Evolutionary conservation across 2,113 vertebrate species (phyloP), one percentile per base, ranked within the genome.

Genomic region (Perca flavescens): DNA sequence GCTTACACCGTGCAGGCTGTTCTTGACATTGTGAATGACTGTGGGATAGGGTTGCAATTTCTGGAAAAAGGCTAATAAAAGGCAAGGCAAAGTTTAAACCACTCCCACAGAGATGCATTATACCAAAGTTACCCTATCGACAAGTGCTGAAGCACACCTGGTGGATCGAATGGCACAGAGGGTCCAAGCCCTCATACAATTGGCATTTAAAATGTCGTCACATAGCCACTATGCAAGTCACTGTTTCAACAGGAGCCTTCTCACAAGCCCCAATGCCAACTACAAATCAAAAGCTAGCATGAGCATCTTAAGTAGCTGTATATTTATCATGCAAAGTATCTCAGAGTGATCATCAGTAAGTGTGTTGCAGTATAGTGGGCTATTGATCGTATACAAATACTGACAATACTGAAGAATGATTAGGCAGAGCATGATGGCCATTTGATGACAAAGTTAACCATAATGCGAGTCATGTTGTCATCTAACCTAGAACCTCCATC

Each of bases 401-500:
- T 43, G 40, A 43, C 2, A 43, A 76, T n/a, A 58, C 17, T 61
- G 4, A 57, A 25, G 5, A 52, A 31, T 46, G 43, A 72, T 61
- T 21, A 61, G 22, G 2, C 3, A 25, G 28, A 53, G 22, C 31
- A 14, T n/a, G 15, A 66, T 54, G 56, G 40, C 8, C 28, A 21
- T 46, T 52, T 52, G 11, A 82, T 56, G 31, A 40, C 21, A 53
- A 76, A 73, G 25, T 57, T 73, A 53, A 83, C 76, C 57, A 40
- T 67, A 47, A 79, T 53, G 56, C 22, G 49, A 57, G 57, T 68
- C 43, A 17, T 4, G 56, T 70, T 57, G 31, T 78, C 36, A 43
- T 54, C 61, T 47, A 63, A 84, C 58, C 52, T 78, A 65, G 17
- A 64, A 5, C 63, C 58, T 40, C 12, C 16, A 5, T 10, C 22